These are phyloP conservation scores for Chlorops oryzae DNA, from an alignment of 1,140 invertebrate species.

Conservation along the genomic window DNA sequence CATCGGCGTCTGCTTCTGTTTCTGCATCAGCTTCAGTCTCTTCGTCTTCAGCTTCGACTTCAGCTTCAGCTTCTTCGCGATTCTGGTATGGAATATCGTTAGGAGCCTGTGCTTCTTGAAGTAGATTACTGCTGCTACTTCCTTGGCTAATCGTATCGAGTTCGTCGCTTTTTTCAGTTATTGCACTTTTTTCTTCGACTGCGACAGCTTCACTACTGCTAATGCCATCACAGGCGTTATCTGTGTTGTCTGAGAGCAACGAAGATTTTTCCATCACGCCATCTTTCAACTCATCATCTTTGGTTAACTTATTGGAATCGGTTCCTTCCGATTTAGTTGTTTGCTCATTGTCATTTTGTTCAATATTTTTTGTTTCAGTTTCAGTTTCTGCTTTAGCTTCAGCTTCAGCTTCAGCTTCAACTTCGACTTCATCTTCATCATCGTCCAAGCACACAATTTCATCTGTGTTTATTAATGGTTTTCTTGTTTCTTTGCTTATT, in stretches of 20 bases:
- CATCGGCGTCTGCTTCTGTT: not conserved
- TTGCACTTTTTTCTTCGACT: slow-evolving; percentile 12
- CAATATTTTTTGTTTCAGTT: not conserved
- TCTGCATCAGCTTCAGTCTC: slow-evolving; percentile 11
- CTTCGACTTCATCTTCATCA: not conserved
- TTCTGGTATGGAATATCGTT: slow-evolving; percentile 15
- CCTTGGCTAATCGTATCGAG: slow-evolving; percentile 16
- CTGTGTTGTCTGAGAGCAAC: slow-evolving; percentile 32
- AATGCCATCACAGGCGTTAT: slow-evolving; percentile 43
- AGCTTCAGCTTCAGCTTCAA: not conserved
- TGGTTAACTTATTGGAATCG: not conserved
- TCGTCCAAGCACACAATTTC: slow-evolving; percentile 1
- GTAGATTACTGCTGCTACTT: slow-evolving; percentile 31
- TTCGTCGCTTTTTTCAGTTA: not conserved
- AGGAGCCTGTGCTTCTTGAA: slow-evolving; percentile 17
- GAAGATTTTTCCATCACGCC: slow-evolving; percentile 3
- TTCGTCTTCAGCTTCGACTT: slow-evolving; percentile 1
- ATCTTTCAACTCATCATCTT: slow-evolving; percentile 11
- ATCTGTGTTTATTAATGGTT: not conserved
- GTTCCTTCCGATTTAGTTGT: not conserved
- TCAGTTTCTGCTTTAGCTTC: not conserved
- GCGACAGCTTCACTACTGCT: no score
- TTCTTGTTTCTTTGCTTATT: slow-evolving; percentile 9
- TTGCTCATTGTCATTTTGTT: slow-evolving; percentile 25
- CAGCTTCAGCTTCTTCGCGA: not conserved